Evolutionary conservation across 2,888 invertebrate genomes (phyloP), one percentile per base, ranked within the genome.

Genomic region (Leptinotarsa rubiginosa): DNA sequence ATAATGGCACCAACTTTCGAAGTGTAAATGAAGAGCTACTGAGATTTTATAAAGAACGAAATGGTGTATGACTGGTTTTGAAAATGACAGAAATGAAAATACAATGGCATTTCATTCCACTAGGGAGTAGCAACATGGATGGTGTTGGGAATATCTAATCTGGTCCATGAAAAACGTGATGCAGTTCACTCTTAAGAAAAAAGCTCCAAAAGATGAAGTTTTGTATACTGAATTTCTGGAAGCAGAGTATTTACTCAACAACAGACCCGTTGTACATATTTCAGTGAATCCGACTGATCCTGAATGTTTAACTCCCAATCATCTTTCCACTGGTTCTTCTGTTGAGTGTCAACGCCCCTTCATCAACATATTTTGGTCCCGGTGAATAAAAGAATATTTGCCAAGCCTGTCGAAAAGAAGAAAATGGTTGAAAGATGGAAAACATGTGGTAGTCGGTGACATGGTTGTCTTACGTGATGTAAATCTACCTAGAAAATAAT

Each of bases 231-330:
- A 5, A 25, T 25, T 25, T 25, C 25, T 25, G 25, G 5, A 25
- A 5, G 25, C 10, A 10, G 31, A 31, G 31, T 31, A 31, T 31
- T 31, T 31, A 31, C 1, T 31, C 31, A 70, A 73, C 31, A 73
- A 69, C 52, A 56, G 73, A 50, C 54, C 70, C 15, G 5, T 70
- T 22, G 64, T 69, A 7, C 50, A 73, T 70, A 65, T 70, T 16
- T 70, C 70, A 41, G 16, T 41, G 4, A 18, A 31, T 25, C 16
- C 31, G 5, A 15, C n/a, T 41, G 73, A 73, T 62, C 22, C 52
- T 22, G 49, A 62, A n/a, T 54, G 69, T 50, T 10, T 70, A 16
- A 73, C 65, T 16, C 69, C 70, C 20, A 73, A 73, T 49, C 73
- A 70, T 52, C 62, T 70, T 64, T 41, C n/a, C 50, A 50, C 7